A percentile compares a stretch with the other conserved stretches of the same genome.
Conservation (phyloP, 2,888 invertebrate genomes). For the Cataglyphis livida region DNA sequence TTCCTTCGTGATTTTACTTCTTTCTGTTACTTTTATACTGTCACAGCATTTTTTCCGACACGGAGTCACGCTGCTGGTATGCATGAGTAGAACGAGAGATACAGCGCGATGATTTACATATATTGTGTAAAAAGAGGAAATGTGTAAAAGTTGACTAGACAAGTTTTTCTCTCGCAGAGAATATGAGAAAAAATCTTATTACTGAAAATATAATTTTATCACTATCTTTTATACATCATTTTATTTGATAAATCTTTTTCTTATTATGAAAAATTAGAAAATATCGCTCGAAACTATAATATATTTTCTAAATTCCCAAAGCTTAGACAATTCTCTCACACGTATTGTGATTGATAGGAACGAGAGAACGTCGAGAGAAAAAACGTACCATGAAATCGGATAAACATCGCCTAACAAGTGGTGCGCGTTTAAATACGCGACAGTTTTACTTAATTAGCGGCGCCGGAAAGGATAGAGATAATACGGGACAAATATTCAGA, state of each 20-base stretch:
- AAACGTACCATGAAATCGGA: constrained; percentile 58
- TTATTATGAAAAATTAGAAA: constrained; percentile 9
- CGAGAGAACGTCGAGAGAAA: constrained; percentile 5
- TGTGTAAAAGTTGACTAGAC: background rate
- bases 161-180: constrained; percentile 12
- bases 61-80: constrained; percentile 33
- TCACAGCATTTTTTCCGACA: constrained; percentile 10
- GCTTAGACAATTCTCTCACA: constrained; percentile 7
- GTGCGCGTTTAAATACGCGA: constrained; percentile 57
- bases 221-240: background rate
- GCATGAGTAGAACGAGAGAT: constrained; percentile 5
- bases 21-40: constrained; percentile 17
- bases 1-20: constrained; percentile 13
- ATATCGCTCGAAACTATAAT: background rate
- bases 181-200: constrained; percentile 1
- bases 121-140: constrained; percentile 50
- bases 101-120: constrained; percentile 30
- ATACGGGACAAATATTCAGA: constrained; percentile 21
- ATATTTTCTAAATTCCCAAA: background rate
- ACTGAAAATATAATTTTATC: background rate
- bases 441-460: constrained; percentile 67
- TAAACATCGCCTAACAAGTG: constrained; percentile 48
- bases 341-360: constrained; percentile 48
- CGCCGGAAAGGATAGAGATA: constrained; percentile 37
- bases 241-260: background rate